These are phyloP conservation scores for Brachylomia viminalis DNA, from an alignment of 2,888 invertebrate genomes.

Conservation along the genomic window DNA sequence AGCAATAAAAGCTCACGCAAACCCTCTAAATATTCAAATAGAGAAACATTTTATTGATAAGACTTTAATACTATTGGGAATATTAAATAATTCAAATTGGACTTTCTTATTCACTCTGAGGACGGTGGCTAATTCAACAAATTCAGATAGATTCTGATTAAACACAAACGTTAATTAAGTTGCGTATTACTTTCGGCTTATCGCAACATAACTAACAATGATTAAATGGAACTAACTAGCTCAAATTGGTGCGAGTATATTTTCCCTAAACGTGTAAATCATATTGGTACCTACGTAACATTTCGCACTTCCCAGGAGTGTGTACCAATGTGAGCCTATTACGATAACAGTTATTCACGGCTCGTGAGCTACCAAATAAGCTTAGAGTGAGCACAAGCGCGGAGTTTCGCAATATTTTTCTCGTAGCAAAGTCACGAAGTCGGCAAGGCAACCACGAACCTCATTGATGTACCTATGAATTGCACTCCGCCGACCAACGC, in stretches of 20 bases:
- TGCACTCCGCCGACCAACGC: slow-evolving; percentile 48
- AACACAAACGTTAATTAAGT: slow-evolving; percentile 44
- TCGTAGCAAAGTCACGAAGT: slow-evolving; percentile 79
- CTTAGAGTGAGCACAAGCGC: slow-evolving; percentile 72
- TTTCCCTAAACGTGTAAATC: slow-evolving; percentile 60
- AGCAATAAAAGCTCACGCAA: slow-evolving; percentile 83
- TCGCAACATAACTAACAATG: slow-evolving; percentile 37
- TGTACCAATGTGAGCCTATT: slow-evolving; percentile 75
- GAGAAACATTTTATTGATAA: slow-evolving; percentile 75
- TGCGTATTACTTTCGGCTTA: slow-evolving; percentile 33
- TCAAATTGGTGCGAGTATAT: slow-evolving; percentile 39
- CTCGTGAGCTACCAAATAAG: slow-evolving; percentile 86
- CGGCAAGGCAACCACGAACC: slow-evolving; percentile 65
- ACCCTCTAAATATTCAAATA: slow-evolving; percentile 79
- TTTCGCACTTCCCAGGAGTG: slow-evolving; percentile 75
- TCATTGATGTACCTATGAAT: slow-evolving; percentile 68
- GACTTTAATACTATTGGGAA: slow-evolving; percentile 68
- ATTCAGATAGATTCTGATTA: slow-evolving; percentile 28
- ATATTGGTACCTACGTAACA: slow-evolving; percentile 59
- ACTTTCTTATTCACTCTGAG: slow-evolving; percentile 46
- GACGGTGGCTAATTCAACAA: slow-evolving; percentile 22
- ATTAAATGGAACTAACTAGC: slow-evolving; percentile 54
- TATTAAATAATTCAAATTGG: slow-evolving; percentile 64
- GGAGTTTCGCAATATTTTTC: slow-evolving; percentile 82
- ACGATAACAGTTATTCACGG: slow-evolving; percentile 83